These are phyloP conservation scores for Chromobotia macracanthus DNA, from an alignment of 2,797 vertebrate species.

Conservation along the genomic window DNA sequence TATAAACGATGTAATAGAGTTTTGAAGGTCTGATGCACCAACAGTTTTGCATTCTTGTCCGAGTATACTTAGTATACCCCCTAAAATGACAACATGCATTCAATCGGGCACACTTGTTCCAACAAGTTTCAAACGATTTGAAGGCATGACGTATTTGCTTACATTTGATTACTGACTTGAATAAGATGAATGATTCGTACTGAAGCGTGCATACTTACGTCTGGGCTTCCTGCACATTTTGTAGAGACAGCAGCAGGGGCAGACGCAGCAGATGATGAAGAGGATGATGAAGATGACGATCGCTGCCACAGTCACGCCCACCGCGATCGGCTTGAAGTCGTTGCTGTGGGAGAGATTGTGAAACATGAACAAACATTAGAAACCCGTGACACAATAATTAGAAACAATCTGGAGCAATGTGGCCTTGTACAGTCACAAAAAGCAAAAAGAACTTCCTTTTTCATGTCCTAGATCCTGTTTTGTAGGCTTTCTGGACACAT, in stretches of 20 bases:
- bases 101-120: too few relatives aligned
- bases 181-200: neutral
- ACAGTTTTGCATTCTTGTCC: too few relatives aligned
- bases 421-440: too few relatives aligned
- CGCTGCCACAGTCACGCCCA: conserved; percentile 65
- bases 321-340: neutral
- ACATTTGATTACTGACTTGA: neutral
- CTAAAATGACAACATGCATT: too few relatives aligned
- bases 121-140: neutral
- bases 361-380: neutral
- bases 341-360: fast-evolving
- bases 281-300: conserved; percentile 70
- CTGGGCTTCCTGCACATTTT: conserved; percentile 83
- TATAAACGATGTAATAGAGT: too few relatives aligned
- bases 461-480: neutral
- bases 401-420: too few relatives aligned
- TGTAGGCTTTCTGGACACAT: neutral
- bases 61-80: too few relatives aligned
- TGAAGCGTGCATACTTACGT: conserved; percentile 88
- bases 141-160: neutral
- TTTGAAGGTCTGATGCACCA: too few relatives aligned
- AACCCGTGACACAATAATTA: too few relatives aligned
- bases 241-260: conserved; percentile 91
- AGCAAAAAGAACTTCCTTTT: too few relatives aligned
- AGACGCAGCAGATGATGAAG: conserved; percentile 86